These are phyloP conservation scores for Melikaiella ostensackeni DNA, from an alignment of 2,888 invertebrate species.

Conservation along the genomic window DNA sequence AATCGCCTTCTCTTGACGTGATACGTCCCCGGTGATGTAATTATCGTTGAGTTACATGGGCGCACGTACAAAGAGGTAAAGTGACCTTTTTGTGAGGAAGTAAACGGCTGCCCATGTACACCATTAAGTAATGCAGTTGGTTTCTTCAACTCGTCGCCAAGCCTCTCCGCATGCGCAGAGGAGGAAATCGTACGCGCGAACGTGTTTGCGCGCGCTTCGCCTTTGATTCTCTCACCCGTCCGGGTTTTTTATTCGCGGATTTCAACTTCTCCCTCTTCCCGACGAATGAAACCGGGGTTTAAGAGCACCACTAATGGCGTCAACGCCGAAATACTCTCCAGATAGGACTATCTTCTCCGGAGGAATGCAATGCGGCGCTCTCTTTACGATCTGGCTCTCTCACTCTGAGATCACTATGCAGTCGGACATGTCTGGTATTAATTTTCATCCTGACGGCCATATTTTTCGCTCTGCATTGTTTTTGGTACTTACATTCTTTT, in stretches of 20 bases:
- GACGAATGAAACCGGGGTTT: constrained; percentile 59
- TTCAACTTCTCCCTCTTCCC: constrained; percentile 55
- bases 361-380: constrained; percentile 38
- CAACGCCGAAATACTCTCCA: constrained; percentile 61
- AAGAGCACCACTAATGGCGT: constrained; percentile 68
- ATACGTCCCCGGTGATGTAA: constrained; percentile 54
- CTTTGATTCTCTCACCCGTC: constrained; percentile 45
- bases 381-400: constrained; percentile 26
- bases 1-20: constrained; percentile 42
- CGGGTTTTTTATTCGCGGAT: constrained; percentile 63
- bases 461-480: constrained; percentile 33
- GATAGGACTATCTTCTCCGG: constrained; percentile 49
- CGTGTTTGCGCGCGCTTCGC: constrained; percentile 41
- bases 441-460: constrained; percentile 27
- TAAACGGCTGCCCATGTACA: constrained; percentile 65
- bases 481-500: constrained; percentile 38
- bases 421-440: constrained; percentile 31
- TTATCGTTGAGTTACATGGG: constrained; percentile 49
- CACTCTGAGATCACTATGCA: constrained; percentile 40
- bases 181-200: constrained; percentile 44
- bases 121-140: constrained; percentile 71
- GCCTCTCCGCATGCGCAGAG: constrained; percentile 49
- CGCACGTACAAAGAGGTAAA: constrained; percentile 39
- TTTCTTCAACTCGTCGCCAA: constrained; percentile 68
- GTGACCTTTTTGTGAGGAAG: constrained; percentile 58